Conservation (phyloP, 2,797 vertebrate species). For the Sus cebifrons region DNA sequence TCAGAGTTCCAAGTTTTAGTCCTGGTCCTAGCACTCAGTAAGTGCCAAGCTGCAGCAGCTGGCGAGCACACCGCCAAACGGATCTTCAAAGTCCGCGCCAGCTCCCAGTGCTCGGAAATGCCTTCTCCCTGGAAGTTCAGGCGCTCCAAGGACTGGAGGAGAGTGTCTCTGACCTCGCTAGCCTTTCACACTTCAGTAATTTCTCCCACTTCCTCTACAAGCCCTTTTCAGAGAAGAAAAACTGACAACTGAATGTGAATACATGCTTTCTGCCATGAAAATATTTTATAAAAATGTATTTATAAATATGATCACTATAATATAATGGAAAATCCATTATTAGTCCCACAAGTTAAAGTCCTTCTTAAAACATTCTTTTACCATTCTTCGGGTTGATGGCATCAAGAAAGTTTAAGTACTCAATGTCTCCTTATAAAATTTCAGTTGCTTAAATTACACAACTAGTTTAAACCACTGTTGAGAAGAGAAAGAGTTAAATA, state of each 20-base stretch:
- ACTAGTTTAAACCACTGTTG: conserved; percentile 2
- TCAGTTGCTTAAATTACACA: conserved; percentile 57
- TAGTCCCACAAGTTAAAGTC: background rate
- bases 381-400: background rate
- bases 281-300: conserved; percentile 6
- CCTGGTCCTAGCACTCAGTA: background rate
- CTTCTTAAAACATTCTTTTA: background rate
- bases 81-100: background rate
- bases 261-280: background rate
- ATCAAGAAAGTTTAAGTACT: background rate
- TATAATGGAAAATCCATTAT: conserved; percentile 33
- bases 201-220: conserved; percentile 27
- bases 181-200: background rate
- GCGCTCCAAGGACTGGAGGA: background rate
- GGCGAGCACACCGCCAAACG: conserved; percentile 24
- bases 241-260: background rate
- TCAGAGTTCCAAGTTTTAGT: background rate
- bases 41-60: background rate
- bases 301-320: conserved; percentile 50
- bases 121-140: background rate
- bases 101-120: background rate
- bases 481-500: conserved; percentile 23
- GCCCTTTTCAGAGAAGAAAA: conserved; percentile 14
- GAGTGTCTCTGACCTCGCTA: background rate
- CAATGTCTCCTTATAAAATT: background rate